These are phyloP conservation scores for Anguilla japonica DNA, from an alignment of 2,113 vertebrate genomes.

Conservation along the genomic window DNA sequence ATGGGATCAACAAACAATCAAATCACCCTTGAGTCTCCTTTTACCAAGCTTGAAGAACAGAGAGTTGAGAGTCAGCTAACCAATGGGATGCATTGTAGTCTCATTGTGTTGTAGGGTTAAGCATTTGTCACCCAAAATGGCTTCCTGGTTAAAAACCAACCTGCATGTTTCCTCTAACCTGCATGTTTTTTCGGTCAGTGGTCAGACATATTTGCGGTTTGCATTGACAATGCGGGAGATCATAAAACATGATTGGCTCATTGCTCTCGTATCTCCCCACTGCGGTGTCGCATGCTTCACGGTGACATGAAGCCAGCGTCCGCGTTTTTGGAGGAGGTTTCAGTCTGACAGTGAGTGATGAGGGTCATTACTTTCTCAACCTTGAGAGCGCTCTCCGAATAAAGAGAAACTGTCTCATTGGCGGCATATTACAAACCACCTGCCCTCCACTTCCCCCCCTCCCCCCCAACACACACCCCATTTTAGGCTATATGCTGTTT, in stretches of 20 bases:
- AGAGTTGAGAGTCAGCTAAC: no score
- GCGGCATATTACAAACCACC: constrained; percentile 1
- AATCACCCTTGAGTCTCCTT: no score
- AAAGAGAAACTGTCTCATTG: neutral
- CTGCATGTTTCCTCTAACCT: neutral
- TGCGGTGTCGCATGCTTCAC: neutral
- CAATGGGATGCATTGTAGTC: no score
- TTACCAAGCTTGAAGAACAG: no score
- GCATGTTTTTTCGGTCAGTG: neutral
- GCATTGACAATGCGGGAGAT: neutral
- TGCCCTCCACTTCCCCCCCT: no score
- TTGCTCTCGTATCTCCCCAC: no score
- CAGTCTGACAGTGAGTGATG: constrained; percentile 23
- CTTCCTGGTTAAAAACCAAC: no score
- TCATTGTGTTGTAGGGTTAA: no score
- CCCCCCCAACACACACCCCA: no score
- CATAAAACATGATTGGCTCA: no score
- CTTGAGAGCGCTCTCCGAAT: constrained; percentile 10
- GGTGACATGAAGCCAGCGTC: neutral
- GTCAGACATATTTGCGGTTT: neutral
- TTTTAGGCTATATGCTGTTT: neutral
- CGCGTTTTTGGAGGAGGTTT: constrained; percentile 9
- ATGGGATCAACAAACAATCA: no score
- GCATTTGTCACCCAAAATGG: no score
- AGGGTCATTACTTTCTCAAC: constrained; percentile 18